Evolutionary conservation across 2,888 invertebrate genomes (phyloP).

Genomic region (Ferdinandea cuprea): DNA sequence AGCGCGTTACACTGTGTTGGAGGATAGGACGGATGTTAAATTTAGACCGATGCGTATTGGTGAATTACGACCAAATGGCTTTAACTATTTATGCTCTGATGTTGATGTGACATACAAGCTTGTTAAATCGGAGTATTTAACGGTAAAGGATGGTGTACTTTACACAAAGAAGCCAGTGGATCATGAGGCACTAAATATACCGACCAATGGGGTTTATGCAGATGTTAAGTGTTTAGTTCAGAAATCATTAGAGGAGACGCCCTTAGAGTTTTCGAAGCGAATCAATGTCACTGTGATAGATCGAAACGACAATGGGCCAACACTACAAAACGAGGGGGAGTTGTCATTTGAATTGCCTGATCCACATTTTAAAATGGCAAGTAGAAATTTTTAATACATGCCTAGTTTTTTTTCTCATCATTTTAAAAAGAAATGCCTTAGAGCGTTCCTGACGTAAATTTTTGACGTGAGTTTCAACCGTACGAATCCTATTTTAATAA

Average conservation of each 20-base stretch:
- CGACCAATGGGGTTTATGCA: constrained; percentile 78
- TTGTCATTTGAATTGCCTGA: constrained; percentile 79
- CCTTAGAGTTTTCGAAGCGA: constrained; percentile 76
- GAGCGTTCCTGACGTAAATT: too few relatives aligned
- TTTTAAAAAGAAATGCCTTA: constrained; percentile 1
- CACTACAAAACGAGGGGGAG: constrained; percentile 84
- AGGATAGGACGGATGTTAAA: constrained; percentile 75
- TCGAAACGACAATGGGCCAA: constrained; percentile 97
- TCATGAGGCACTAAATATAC: constrained; percentile 81
- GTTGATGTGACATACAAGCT: constrained; percentile 84
- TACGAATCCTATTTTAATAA: too few relatives aligned
- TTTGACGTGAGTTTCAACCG: too few relatives aligned
- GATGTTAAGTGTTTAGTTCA: constrained; percentile 81
- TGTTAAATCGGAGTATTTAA: constrained; percentile 81
- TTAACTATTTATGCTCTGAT: constrained; percentile 84
- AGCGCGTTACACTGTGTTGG: constrained; percentile 80
- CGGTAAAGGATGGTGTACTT: constrained; percentile 81
- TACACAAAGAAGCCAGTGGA: constrained; percentile 83
- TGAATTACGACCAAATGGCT: constrained; percentile 82
- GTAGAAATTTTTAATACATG: constrained; percentile 30
- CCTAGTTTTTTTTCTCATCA: background rate
- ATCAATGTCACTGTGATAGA: constrained; percentile 87
- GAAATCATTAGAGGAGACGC: constrained; percentile 75
- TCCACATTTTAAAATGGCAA: constrained; percentile 81
- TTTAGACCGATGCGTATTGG: constrained; percentile 81